These are phyloP conservation scores for Rhincodon typus DNA, from an alignment of 2,797 vertebrate genomes.

Conservation along the genomic window DNA sequence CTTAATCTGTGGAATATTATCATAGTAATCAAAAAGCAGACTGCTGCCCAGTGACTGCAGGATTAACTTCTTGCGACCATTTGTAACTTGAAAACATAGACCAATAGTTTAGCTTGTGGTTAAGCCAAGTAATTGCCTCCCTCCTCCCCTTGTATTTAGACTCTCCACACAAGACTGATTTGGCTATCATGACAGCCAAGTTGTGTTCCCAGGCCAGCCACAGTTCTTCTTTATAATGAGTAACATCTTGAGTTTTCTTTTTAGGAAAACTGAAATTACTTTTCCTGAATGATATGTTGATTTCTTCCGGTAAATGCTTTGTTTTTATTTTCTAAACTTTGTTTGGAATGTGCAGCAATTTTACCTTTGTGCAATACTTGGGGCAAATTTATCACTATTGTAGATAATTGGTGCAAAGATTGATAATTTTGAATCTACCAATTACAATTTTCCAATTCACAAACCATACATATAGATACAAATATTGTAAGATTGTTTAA, in stretches of 20 bases:
- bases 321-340: background rate
- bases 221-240: background rate
- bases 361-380: background rate
- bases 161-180: background rate
- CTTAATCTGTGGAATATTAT: background rate
- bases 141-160: background rate
- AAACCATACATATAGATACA: background rate
- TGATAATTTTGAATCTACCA: background rate
- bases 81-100: background rate
- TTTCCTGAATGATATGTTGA: background rate
- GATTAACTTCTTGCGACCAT: background rate
- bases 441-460: background rate
- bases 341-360: background rate
- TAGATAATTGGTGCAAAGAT: background rate
- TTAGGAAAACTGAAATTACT: background rate
- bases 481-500: background rate
- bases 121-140: background rate
- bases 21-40: background rate
- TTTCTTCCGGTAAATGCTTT: background rate
- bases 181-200: background rate
- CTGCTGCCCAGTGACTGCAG: background rate
- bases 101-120: background rate
- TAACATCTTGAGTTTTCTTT: background rate
- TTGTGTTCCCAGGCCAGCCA: background rate
- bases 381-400: background rate